These are phyloP conservation scores for Elephas maximus DNA, from an alignment of 2,113 vertebrate genomes.

Conservation along the genomic window DNA sequence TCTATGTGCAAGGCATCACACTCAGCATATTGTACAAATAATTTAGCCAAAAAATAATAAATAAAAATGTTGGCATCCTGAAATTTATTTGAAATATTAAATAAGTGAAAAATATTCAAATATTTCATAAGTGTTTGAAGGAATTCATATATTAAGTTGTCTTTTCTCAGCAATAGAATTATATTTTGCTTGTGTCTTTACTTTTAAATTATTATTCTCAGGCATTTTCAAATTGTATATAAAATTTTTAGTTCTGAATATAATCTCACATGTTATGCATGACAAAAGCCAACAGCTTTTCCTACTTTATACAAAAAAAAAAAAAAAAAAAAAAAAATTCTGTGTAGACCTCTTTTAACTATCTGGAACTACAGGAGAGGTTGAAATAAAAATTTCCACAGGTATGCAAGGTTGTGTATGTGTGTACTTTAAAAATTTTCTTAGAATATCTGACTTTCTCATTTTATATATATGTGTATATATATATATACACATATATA, in stretches of 20 bases:
- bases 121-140: not conserved
- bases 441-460: not conserved
- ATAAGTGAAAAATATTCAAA: not conserved
- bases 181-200: not conserved
- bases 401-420: not conserved
- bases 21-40: not conserved
- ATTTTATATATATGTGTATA: not conserved
- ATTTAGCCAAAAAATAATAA: not conserved
- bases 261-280: not conserved
- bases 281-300: not conserved
- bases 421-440: no score
- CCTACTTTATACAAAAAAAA: no score
- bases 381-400: not conserved
- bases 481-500: not conserved
- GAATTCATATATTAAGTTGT: not conserved
- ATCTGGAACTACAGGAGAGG: not conserved
- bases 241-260: constrained; percentile 1
- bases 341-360: not conserved
- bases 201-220: not conserved
- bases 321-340: not conserved
- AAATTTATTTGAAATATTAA: not conserved
- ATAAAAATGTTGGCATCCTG: not conserved
- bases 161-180: not conserved
- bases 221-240: not conserved
- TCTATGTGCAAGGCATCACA: not conserved